Evolutionary conservation across 2,888 invertebrate species (phyloP).

Genomic region (Limulus polyphemus): DNA sequence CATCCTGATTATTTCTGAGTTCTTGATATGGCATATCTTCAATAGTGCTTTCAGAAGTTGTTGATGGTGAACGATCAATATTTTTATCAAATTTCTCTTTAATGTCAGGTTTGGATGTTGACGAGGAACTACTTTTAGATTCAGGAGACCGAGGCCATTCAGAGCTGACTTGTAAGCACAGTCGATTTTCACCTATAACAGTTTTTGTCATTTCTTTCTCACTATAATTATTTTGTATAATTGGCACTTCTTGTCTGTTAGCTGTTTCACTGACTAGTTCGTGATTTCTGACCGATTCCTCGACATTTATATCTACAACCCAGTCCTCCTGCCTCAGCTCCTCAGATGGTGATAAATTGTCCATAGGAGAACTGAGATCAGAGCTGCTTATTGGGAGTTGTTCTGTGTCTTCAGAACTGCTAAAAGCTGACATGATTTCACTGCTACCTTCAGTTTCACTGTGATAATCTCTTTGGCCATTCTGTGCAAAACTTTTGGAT

Average conservation of each 20-base stretch:
- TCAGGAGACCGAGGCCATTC: background rate
- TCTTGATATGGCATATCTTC: too few relatives aligned
- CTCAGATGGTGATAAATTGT: background rate
- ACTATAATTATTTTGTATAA: background rate
- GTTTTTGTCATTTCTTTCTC: constrained; percentile 19
- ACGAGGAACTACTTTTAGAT: background rate
- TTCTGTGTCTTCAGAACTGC: constrained; percentile 1
- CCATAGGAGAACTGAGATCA: background rate
- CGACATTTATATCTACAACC: background rate
- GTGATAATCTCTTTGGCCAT: background rate
- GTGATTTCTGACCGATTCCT: background rate
- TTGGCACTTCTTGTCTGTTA: too few relatives aligned
- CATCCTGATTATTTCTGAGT: constrained; percentile 7
- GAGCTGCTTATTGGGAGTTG: background rate
- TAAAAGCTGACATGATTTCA: background rate
- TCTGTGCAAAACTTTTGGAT: background rate
- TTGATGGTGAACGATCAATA: background rate
- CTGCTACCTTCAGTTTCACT: constrained; percentile 1
- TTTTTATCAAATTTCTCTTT: constrained; percentile 1
- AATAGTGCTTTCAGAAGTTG: background rate
- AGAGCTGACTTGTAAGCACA: constrained; percentile 15
- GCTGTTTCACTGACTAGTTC: background rate
- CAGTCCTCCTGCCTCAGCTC: background rate
- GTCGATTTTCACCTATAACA: constrained; percentile 19
- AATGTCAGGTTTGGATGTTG: background rate